Evolutionary conservation across 1,140 invertebrate species (phyloP).

Genomic region (Lordiphosa clarofinis): DNA sequence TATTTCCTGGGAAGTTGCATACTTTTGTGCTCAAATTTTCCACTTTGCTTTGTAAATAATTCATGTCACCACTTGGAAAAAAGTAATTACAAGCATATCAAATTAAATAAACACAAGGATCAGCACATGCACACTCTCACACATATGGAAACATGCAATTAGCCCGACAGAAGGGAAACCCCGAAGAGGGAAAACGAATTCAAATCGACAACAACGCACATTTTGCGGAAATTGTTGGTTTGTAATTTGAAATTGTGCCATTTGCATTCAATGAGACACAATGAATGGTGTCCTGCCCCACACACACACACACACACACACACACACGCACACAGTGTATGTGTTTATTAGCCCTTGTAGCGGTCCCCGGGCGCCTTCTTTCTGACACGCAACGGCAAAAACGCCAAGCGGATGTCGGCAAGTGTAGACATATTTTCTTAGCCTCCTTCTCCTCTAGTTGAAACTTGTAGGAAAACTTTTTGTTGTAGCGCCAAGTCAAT

Average conservation of each 20-base stretch:
- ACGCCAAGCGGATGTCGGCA: constrained; percentile 66
- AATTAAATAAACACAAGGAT: constrained; percentile 11
- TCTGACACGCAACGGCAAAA: constrained; percentile 35
- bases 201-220: constrained; percentile 34
- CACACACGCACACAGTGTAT: constrained; percentile 6
- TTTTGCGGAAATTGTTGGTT: constrained; percentile 63
- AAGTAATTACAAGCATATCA: constrained; percentile 6
- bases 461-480: constrained; percentile 52
- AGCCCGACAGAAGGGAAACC: constrained; percentile 12
- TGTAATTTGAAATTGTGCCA: constrained; percentile 59
- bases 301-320: constrained; percentile 1
- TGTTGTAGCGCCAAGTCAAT: constrained; percentile 68
- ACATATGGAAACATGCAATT: constrained; percentile 42
- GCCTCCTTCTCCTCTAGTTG: constrained; percentile 34
- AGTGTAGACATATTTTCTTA: constrained; percentile 69
- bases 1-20: neutral
- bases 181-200: constrained; percentile 15
- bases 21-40: constrained; percentile 1
- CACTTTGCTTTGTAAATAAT: constrained; percentile 31
- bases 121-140: neutral
- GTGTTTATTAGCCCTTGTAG: constrained; percentile 57
- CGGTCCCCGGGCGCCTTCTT: constrained; percentile 24
- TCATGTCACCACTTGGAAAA: constrained; percentile 15
- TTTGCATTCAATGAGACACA: constrained; percentile 63
- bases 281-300: constrained; percentile 54